Conservation (phyloP, 2,113 vertebrate genomes). For the Galeopterus variegatus region DNA sequence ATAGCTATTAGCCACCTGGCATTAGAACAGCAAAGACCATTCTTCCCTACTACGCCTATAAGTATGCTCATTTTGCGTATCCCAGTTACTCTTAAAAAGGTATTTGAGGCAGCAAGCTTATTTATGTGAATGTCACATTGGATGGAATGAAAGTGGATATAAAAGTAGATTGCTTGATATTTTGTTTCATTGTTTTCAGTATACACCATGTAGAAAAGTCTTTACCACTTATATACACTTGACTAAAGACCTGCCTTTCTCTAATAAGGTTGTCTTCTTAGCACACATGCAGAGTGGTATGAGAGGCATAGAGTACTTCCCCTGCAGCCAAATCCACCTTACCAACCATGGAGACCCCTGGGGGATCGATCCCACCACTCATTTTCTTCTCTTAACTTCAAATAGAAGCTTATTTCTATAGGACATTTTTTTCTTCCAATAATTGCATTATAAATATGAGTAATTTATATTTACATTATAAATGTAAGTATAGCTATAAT, state of each 20-base stretch:
- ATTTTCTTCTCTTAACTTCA: background rate
- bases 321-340: background rate
- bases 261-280: constrained; percentile 17
- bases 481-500: background rate
- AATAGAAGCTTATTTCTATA: background rate
- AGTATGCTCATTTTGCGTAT: background rate
- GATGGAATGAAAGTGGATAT: constrained; percentile 34
- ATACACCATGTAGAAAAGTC: constrained; percentile 21
- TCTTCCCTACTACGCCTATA: background rate
- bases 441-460: background rate
- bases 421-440: background rate
- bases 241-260: background rate
- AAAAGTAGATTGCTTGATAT: constrained; percentile 17
- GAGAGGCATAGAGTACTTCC: background rate
- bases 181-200: constrained; percentile 59
- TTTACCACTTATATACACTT: background rate
- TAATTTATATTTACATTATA: too few species aligned
- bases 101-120: constrained; percentile 53
- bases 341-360: background rate
- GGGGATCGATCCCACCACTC: background rate
- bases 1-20: constrained; percentile 70
- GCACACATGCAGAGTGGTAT: background rate
- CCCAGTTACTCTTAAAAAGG: constrained; percentile 42
- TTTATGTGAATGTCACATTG: constrained; percentile 63
- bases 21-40: constrained; percentile 27